Base-by-base conservation (phyloP, 2,113 vertebrate genomes). In the Nyctereutes procyonoides region DNA sequence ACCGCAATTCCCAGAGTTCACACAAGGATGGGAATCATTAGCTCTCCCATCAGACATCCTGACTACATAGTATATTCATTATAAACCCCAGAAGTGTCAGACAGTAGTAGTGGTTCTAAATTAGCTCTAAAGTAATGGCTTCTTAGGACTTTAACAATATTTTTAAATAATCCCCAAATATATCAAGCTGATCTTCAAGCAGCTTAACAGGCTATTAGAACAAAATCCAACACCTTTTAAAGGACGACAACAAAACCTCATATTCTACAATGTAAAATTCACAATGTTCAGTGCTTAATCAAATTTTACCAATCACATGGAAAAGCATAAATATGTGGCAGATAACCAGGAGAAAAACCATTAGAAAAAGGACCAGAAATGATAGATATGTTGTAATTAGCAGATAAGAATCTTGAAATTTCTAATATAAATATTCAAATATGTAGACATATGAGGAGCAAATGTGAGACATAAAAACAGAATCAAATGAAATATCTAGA, bases 131-230 rank as follows among this genome's bases (percentile, higher is more conserved):
- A 89, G 48, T 89, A 86, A 88, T 74, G 32, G 19, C 9, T 67
- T 90, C 48, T 58, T n/a, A 93, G 84, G 30, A 95, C 43, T 20
- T 65, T 32, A 62, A 93, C 28, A 84, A 51, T 16, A 67, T n/a
- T 71, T 86, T 86, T 74, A 96, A 92, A 56, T 73, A 85, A 93
- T 84, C 84, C 85, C 85, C 63, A 14, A 74, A 92, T 93, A 71
- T 8, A 93, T 90, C 24, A 79, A 81, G 11, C 48, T 86, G 14
- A 71, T 86, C 63, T 89, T 89, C 56, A 89, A 63, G 48, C 71
- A 88, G 55, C 5, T 81, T 69, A 90, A 60, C 51, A 67, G 38
- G 53, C 67, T 84, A 51, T 73, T n/a, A 83, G 43, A 73, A 79
- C 28, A 79, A 88, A 62, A 22, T 55, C 26, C 17, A 76, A 55